These are phyloP conservation scores for Scylla paramamosain DNA, from an alignment of 1,140 invertebrate genomes.

Conservation along the genomic window DNA sequence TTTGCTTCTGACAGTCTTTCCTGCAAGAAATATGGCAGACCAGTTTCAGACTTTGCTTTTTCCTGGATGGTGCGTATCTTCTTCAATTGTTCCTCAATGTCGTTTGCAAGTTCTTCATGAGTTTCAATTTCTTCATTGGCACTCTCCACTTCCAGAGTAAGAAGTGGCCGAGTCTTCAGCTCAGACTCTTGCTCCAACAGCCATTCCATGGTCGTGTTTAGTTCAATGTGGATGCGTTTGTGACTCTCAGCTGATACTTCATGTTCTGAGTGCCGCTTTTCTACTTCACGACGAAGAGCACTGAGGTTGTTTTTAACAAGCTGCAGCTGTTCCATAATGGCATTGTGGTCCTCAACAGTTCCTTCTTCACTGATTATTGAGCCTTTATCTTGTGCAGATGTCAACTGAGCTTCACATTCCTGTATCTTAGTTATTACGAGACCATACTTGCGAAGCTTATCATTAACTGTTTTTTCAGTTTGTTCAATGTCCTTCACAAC, in stretches of 20 bases:
- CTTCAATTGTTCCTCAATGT: slow-evolving; percentile 76
- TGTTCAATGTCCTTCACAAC: slow-evolving; percentile 92
- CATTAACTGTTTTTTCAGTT: slow-evolving; percentile 88
- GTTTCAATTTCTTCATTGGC: slow-evolving; percentile 91
- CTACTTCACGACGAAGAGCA: slow-evolving; percentile 89
- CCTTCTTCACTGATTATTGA: slow-evolving; percentile 94
- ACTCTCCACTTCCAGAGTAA: slow-evolving; percentile 84
- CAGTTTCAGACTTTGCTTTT: slow-evolving; percentile 72
- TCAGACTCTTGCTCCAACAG: slow-evolving; percentile 91
- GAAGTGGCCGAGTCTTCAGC: slow-evolving; percentile 89
- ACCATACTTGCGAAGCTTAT: slow-evolving; percentile 94
- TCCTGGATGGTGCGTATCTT: slow-evolving; percentile 73
- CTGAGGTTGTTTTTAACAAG: slow-evolving; percentile 91
- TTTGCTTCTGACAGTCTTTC: slow-evolving; percentile 77
- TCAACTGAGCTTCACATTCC: slow-evolving; percentile 92
- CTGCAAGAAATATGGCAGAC: slow-evolving; percentile 76
- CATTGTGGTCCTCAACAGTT: slow-evolving; percentile 90
- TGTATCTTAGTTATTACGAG: slow-evolving; percentile 85
- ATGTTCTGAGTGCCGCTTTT: slow-evolving; percentile 91
- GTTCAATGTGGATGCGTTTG: slow-evolving; percentile 86
- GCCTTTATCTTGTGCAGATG: slow-evolving; percentile 93
- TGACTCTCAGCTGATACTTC: slow-evolving; percentile 93
- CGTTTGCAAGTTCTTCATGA: slow-evolving; percentile 83
- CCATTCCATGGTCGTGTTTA: slow-evolving; percentile 91
- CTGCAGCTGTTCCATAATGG: slow-evolving; percentile 92